Conservation (phyloP, 2,888 invertebrate genomes). For the Selenia dentaria region DNA sequence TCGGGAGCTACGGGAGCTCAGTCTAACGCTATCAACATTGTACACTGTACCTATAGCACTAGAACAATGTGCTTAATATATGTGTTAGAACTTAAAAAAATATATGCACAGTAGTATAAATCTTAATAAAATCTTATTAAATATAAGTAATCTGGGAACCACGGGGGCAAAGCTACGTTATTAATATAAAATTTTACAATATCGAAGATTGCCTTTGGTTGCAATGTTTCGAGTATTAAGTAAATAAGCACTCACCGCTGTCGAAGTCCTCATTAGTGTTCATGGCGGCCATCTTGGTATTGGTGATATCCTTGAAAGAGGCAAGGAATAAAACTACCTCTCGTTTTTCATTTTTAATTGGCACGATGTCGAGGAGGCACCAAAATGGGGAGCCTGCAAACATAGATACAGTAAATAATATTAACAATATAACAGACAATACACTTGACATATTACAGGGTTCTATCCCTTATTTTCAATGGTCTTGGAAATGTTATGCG, state of each 20-base stretch:
- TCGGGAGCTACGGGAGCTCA: constrained; percentile 72
- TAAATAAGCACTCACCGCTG: constrained; percentile 89
- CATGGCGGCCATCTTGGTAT: constrained; percentile 95
- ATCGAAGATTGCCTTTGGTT: constrained; percentile 37
- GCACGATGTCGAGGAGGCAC: constrained; percentile 98
- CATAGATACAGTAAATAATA: constrained; percentile 32
- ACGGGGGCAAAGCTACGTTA: constrained; percentile 36
- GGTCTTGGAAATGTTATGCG: constrained; percentile 24
- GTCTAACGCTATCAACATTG: constrained; percentile 68
- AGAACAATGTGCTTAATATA: constrained; percentile 66
- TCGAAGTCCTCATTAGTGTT: constrained; percentile 93
- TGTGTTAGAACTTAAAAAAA: constrained; percentile 38
- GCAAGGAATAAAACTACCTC: constrained; percentile 98
- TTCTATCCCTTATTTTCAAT: constrained; percentile 20
- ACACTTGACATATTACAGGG: too few species aligned
- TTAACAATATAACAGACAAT: too few species aligned
- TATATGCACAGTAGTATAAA: constrained; percentile 50
- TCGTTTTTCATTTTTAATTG: constrained; percentile 98
- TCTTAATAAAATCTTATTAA: constrained; percentile 36
- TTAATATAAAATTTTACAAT: neutral
- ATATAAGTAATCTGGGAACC: constrained; percentile 25
- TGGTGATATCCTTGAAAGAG: constrained; percentile 98
- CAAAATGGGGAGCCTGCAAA: constrained; percentile 94
- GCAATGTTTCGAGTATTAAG: constrained; percentile 35
- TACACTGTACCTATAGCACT: constrained; percentile 69